These are phyloP conservation scores for Megaleporinus macrocephalus DNA, from an alignment of 2,113 vertebrate genomes.

Conservation along the genomic window DNA sequence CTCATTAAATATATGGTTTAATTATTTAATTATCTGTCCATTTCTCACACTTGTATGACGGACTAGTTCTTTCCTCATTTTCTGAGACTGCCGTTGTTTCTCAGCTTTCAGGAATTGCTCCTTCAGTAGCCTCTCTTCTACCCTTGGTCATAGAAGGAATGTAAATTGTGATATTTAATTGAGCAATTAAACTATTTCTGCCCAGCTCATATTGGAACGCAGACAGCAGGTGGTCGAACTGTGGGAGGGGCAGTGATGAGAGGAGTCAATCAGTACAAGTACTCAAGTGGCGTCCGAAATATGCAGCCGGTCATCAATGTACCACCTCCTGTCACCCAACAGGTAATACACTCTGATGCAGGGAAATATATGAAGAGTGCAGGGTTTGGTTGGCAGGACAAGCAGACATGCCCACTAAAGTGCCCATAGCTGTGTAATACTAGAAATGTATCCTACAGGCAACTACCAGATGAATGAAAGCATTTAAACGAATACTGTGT, in stretches of 20 bases:
- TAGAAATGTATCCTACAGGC: too few species aligned
- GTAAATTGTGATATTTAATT: too few species aligned
- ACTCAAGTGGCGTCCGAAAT: constrained; percentile 79
- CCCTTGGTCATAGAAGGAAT: too few species aligned
- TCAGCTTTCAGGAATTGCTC: neutral
- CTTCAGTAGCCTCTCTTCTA: neutral
- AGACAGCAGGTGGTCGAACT: constrained; percentile 81
- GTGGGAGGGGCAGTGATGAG: constrained; percentile 66
- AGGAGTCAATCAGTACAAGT: constrained; percentile 81
- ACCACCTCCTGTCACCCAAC: constrained; percentile 65
- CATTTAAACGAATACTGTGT: too few species aligned
- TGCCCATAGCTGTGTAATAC: too few species aligned
- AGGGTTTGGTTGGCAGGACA: neutral
- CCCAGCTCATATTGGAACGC: constrained; percentile 91
- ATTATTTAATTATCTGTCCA: too few species aligned
- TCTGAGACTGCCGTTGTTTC: neutral
- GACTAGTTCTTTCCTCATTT: too few species aligned
- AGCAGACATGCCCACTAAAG: neutral
- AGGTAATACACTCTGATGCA: constrained; percentile 66
- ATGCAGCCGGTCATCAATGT: constrained; percentile 74
- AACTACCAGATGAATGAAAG: too few species aligned
- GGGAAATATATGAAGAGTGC: neutral
- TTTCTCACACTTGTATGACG: neutral
- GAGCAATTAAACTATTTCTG: neutral
- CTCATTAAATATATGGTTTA: too few species aligned